phyloP scores from a whole-genome alignment of 2,113 vertebrate species.

The Salvelinus sp. region DNA sequence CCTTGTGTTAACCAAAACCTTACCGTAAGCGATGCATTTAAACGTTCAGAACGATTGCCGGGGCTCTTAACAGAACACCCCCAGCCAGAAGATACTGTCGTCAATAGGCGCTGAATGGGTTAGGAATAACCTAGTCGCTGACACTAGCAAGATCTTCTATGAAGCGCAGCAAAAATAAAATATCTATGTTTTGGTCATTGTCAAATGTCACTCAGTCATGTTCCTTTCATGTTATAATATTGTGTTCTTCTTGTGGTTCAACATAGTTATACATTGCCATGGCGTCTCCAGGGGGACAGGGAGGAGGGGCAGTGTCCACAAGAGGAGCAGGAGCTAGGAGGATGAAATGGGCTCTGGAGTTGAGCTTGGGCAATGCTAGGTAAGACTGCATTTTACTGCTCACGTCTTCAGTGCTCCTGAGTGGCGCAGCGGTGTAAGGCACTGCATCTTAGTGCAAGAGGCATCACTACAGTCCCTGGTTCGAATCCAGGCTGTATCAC shows the following conservation, averaged over 20 bases:
- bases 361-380: constrained; percentile 73
- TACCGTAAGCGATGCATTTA: no score
- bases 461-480: no score
- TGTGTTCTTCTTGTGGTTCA: constrained; percentile 10
- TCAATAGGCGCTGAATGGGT: no score
- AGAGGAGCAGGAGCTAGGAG: constrained; percentile 67
- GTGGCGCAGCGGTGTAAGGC: no score
- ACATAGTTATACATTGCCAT: constrained; percentile 49
- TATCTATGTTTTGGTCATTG: background rate
- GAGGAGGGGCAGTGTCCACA: constrained; percentile 68
- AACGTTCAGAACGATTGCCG: no score
- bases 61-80: no score
- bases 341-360: constrained; percentile 79
- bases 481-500: no score
- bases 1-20: no score
- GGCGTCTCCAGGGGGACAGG: constrained; percentile 75
- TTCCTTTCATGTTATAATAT: background rate
- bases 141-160: background rate
- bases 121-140: no score
- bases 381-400: constrained; percentile 23
- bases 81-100: no score
- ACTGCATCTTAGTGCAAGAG: no score
- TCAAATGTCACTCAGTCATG: background rate
- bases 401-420: no score
- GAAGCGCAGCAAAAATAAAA: background rate